Base-by-base conservation (phyloP, 1,140 invertebrate species). In the Sipha flava region DNA sequence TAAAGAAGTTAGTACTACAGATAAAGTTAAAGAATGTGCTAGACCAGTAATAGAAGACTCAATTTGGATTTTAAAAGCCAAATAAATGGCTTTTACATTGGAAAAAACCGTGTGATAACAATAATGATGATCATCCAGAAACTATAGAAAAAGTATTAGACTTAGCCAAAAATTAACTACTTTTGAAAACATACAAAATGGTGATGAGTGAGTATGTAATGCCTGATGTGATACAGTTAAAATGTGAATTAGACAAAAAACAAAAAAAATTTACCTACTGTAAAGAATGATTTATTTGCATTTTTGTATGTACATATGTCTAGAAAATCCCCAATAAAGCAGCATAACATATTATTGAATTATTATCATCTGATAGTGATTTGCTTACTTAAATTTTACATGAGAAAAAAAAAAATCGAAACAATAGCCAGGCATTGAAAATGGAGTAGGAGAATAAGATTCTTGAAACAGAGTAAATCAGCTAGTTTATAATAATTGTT, bases 51-150 rank as follows among this genome's bases (percentile, higher is more conserved):
- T 77, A 23, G 59, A 57, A 6, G 73, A 77, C 29, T 52, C 73
- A 40, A 59, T 77, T 77, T 77, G 73, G 73, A 59, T 77, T 77
- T 18, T 77, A 40, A 77, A 77, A 77, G 52, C 73, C 7, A 77
- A 77, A 43, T 52, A 77, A 57, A 77, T 77, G 73, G 52, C 52
- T 18, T 77, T 77, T 14, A 57, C 73, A 26, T 77, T 52, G 26
- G 73, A 52, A 29, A n/a, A 77, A 40, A 43, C 73, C 52, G 26
- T 52, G 73, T 29, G 73, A 77, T 12, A 77, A 10, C 7, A 54
- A 10, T 3, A 59, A 43, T 12, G 73, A 77, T 59, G 73, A 77
- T 43, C 52, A 77, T 26, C 73, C 73, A 18, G 73, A 34, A 9
- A 77, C 73, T 43, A 37, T 77, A 18, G 73, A 77, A 59, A 77